These are phyloP conservation scores for Petrolisthes manimaculis DNA, from an alignment of 2,888 invertebrate genomes.

Conservation along the genomic window DNA sequence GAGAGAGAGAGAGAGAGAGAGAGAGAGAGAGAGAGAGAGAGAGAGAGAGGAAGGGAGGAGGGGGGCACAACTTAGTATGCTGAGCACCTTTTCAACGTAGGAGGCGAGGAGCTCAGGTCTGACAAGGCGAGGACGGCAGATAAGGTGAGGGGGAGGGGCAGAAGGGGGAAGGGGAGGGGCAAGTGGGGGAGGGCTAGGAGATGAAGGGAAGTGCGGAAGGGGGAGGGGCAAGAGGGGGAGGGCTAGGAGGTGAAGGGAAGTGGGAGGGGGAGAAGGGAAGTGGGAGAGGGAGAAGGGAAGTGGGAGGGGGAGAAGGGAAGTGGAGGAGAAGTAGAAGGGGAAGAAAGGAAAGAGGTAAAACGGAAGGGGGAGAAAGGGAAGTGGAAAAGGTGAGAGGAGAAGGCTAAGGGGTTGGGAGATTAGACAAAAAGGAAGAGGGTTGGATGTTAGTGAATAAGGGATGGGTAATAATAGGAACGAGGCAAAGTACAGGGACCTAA, in stretches of 20 bases:
- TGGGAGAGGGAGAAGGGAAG: too few species aligned
- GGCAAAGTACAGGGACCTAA: too few species aligned
- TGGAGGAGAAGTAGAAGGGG: not conserved
- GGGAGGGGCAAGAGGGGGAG: too few species aligned
- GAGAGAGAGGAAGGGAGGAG: not conserved
- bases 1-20: too few species aligned
- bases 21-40: not conserved
- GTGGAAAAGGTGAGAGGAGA: not conserved
- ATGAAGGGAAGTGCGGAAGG: not conserved
- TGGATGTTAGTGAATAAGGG: too few species aligned
- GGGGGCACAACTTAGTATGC: constrained; percentile 2
- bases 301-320: too few species aligned
- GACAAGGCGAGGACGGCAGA: constrained; percentile 18
- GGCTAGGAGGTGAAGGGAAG: too few species aligned
- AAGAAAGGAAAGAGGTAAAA: not conserved
- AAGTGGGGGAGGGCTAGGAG: not conserved
- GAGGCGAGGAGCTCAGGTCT: constrained; percentile 15
- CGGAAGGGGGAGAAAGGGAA: not conserved
- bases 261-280: not conserved
- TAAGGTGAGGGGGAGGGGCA: not conserved
- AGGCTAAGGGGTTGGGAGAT: too few species aligned
- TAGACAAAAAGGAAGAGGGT: too few species aligned
- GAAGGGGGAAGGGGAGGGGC: not conserved
- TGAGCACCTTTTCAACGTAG: not conserved
- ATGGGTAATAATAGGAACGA: too few species aligned